A percentile compares a stretch with the other conserved stretches of the same genome.
These are phyloP conservation scores for Subacronicta megacephala DNA, from an alignment of 2,888 invertebrate genomes.

Conservation along the genomic window DNA sequence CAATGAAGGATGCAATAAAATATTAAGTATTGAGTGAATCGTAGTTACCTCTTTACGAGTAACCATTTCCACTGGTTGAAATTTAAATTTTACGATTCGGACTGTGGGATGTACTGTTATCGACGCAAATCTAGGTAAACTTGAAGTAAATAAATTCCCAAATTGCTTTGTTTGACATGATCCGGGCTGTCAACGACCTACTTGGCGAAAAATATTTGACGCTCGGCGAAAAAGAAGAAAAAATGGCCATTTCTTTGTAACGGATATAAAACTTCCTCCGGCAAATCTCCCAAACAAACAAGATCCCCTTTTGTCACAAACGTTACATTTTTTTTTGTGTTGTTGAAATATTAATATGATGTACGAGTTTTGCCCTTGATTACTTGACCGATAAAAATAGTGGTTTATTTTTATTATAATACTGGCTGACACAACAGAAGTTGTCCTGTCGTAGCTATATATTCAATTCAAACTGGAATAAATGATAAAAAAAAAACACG, in stretches of 20 bases:
- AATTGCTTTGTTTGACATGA: constrained; percentile 14
- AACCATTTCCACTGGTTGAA: constrained; percentile 17
- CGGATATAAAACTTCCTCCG: constrained; percentile 42
- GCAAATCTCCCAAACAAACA: constrained; percentile 46
- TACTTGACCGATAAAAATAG: constrained; percentile 40
- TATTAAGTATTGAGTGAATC: constrained; percentile 10
- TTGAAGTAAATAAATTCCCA: constrained; percentile 16
- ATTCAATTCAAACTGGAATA: too few species aligned
- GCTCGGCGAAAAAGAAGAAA: constrained; percentile 16
- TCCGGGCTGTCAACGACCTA: not conserved
- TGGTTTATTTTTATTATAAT: constrained; percentile 3
- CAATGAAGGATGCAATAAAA: constrained; percentile 22
- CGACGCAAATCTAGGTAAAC: constrained; percentile 16
- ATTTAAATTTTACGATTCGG: constrained; percentile 27
- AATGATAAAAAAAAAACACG: too few species aligned
- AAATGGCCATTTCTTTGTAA: constrained; percentile 33
- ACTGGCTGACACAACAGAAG: too few species aligned
- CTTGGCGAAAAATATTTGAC: constrained; percentile 18
- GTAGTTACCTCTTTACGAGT: constrained; percentile 15
- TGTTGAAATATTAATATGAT: constrained; percentile 55
- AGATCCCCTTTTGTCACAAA: constrained; percentile 42
- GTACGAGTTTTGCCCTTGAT: constrained; percentile 22
- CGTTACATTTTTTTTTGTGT: constrained; percentile 28
- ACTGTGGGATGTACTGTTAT: constrained; percentile 7
- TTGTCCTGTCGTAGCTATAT: too few species aligned